A percentile compares a stretch with the other conserved stretches of the same genome.
Evolutionary conservation across 1,140 invertebrate species (phyloP).

Genomic region (Lucilia cuprina): DNA sequence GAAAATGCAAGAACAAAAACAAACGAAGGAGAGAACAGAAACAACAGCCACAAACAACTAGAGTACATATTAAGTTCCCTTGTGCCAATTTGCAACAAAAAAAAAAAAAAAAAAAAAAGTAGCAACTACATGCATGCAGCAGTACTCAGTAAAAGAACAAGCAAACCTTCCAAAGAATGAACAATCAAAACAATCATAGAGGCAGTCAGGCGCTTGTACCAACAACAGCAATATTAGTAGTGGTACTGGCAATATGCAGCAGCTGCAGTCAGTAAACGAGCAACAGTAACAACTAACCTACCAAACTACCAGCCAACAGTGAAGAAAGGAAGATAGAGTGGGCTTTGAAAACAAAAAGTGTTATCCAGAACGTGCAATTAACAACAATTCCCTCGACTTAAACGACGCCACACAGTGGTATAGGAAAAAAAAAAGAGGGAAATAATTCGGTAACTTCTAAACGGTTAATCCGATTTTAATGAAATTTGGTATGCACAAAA

Average conservation of each 20-base stretch:
- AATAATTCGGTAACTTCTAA: too few species aligned
- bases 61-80: slow-evolving; percentile 30
- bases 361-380: slow-evolving; percentile 61
- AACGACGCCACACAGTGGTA: too few species aligned
- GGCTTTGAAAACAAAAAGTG: slow-evolving; percentile 46
- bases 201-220: not conserved
- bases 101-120: not conserved
- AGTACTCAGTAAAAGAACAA: not conserved
- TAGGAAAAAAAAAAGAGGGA: too few species aligned
- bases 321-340: too few species aligned
- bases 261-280: not conserved
- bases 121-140: slow-evolving; percentile 5
- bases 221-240: not conserved
- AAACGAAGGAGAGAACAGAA: not conserved
- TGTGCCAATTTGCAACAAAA: slow-evolving; percentile 30
- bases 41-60: not conserved
- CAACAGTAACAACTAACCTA: not conserved
- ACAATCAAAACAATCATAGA: not conserved
- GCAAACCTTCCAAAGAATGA: not conserved
- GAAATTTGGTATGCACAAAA: too few species aligned
- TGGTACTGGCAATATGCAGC: not conserved
- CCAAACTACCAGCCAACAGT: not conserved
- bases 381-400: slow-evolving; percentile 49
- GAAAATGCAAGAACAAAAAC: slow-evolving; percentile 43
- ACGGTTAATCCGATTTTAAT: too few species aligned